phyloP scores from a whole-genome alignment of 2,113 vertebrate species.

The Apeltes quadracus region DNA sequence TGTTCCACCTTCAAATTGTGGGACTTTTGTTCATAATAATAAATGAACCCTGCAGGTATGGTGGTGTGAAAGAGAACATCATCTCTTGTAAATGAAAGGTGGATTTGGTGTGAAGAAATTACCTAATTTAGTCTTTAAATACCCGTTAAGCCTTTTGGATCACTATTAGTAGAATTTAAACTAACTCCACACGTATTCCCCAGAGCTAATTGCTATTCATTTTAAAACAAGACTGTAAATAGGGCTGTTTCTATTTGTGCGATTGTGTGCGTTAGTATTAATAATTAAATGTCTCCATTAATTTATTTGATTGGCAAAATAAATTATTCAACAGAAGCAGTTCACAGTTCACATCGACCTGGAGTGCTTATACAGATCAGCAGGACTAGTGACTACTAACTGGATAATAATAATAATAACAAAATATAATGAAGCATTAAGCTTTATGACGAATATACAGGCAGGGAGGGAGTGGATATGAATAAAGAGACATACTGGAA shows the following conservation, averaged over 20 bases:
- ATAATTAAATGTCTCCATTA: conserved; percentile 25
- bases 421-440: conserved; percentile 5
- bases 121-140: conserved; percentile 13
- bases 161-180: conserved; percentile 9
- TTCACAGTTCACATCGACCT: conserved; percentile 13
- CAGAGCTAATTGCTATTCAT: conserved; percentile 7
- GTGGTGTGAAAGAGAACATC: conserved; percentile 1
- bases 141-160: neutral
- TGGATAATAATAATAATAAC: conserved; percentile 11
- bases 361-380: neutral
- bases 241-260: conserved; percentile 5
- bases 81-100: conserved; percentile 28
- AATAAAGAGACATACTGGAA: neutral
- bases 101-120: conserved; percentile 6
- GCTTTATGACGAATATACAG: neutral
- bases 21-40: conserved; percentile 50
- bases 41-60: conserved; percentile 10
- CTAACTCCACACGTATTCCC: conserved; percentile 13
- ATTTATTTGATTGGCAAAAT: conserved; percentile 31
- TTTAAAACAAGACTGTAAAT: conserved; percentile 1
- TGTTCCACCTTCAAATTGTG: conserved; percentile 35
- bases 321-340: conserved; percentile 35
- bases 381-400: neutral
- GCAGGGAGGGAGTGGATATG: neutral
- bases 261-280: conserved; percentile 13